Base-by-base conservation (phyloP, 2,797 vertebrate genomes). In the Danio jaintianensis region DNA sequence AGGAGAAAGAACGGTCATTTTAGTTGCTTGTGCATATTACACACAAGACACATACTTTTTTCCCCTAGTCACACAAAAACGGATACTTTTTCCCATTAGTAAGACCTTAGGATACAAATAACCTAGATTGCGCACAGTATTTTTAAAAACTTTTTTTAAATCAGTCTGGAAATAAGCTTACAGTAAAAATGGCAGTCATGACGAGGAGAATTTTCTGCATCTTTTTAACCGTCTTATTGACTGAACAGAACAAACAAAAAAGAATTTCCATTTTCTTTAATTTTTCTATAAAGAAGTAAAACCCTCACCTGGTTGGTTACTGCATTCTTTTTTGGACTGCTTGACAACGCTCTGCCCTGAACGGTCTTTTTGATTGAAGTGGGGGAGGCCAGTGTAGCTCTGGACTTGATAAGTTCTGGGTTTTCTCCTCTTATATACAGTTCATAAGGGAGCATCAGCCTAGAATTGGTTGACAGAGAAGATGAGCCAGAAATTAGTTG, bases 401-500 rank as follows among this genome's bases (percentile, higher is more conserved):
- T 88, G 71, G 93, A 88, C 86, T 92, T 85, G 80, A 89, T 87
- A 40, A 90, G 89, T 11, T 91, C 90, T 6, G 86, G 55, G 50
- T 89, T 91, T 48, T 90, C 93, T 0, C 85, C 90, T 67, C 87
- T 85, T 71, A 94, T 84, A 75, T 94, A 91, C 59, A 93, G 91
- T 72, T 95, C 94, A 4, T 94, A 95, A 0, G 93, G 91, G 13
- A 95, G 91, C 86, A 95, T 92, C 66, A 95, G 80, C 88, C 94
- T 95, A 86, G 71, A 22, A 82, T 22, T 48, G 20, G 42, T 29
- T 4, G 7, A 43, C 4, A 22, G 8, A 12, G 18, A 48, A 72
- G 8, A 7, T 5, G 5, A 55, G n/a, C 15, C 53, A 55, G 20
- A 18, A 58, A 43, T 11, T 18, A 63, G 36, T 6, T 52, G 12